Base-by-base conservation (phyloP, 2,888 invertebrate genomes). In the Caenorhabditis imperialis region DNA sequence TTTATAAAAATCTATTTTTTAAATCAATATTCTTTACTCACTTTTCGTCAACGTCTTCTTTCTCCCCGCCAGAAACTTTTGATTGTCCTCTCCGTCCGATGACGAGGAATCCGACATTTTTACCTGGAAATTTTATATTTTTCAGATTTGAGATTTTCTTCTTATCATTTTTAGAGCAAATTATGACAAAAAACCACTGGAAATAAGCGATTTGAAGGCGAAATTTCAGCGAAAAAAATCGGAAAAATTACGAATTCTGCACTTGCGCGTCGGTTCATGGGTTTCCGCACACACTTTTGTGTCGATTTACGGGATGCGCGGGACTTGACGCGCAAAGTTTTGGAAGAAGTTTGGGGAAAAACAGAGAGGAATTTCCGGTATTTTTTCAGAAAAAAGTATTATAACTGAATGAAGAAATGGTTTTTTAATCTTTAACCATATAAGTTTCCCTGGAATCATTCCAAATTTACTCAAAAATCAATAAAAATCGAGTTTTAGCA, bases 101-200 rank as follows among this genome's bases (percentile, higher is more conserved):
- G 77, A 78, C 1, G 81, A 81, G 14, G 81, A 81, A 50, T 81
- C 81, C 3, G 81, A 81, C 81, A 81, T 81, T 67, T 60, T 73
- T 42, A 18, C 53, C 42, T 10, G 27, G 16, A 38, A 33, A 61
- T 47, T 58, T 16, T 27, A 22, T 1, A n/a, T 10, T 57, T 44
- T 57, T 38, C 10, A n/a, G n/a, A n/a, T n/a, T n/a, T n/a, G n/a
- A n/a, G n/a, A n/a, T n/a, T n/a, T 30, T 14, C 12, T 27, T 8
- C 16, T 27, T 14, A 16, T 23, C 25, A 10, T 20, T 8, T 27
- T 5, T 10, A 18, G 27, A 12, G 6, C 6, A 10, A 47, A 10
- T 25, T 14, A 25, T 12, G 37, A 33, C 18, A 22, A 22, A 30
- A 20, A 18, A 7, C 6, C 14, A 20, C 16, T 14, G 22, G 37